A percentile compares a stretch with the other conserved stretches of the same genome.
Evolutionary conservation across 1,140 invertebrate genomes (phyloP).

Genomic region (Centruroides sculpturatus): DNA sequence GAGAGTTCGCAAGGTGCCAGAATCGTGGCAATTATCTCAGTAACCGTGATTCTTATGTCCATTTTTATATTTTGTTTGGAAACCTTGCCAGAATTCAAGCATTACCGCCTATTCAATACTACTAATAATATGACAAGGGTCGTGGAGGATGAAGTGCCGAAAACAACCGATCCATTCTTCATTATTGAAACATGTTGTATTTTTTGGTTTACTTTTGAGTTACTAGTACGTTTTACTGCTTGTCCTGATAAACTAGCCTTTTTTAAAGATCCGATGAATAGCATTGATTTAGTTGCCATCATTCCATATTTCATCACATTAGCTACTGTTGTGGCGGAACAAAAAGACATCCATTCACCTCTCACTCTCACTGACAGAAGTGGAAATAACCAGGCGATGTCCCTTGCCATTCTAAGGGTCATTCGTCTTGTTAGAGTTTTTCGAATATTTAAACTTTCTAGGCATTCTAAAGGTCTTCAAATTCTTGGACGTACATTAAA

Average conservation of each 20-base stretch:
- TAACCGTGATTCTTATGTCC: conserved; percentile 95
- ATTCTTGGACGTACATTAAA: conserved; percentile 96
- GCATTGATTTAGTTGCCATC: conserved; percentile 98
- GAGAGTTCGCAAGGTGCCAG: conserved; percentile 97
- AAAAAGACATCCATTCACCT: not conserved
- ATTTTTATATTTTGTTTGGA: conserved; percentile 99
- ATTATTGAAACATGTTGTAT: conserved; percentile 96
- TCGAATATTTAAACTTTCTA: conserved; percentile 95
- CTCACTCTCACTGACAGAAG: conserved; percentile 4
- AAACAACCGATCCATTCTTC: conserved; percentile 95
- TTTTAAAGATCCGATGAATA: conserved; percentile 98
- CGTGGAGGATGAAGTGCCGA: conserved; percentile 89
- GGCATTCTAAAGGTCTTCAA: conserved; percentile 94
- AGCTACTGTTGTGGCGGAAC: conserved; percentile 83
- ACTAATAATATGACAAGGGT: conserved; percentile 87
- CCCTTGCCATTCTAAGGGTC: conserved; percentile 89
- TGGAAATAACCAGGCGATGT: conserved; percentile 78
- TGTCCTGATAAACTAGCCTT: conserved; percentile 97
- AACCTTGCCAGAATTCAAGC: conserved; percentile 97
- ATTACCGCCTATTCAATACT: conserved; percentile 94
- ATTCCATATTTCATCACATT: conserved; percentile 99
- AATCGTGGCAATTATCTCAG: conserved; percentile 97
- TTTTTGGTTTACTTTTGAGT: conserved; percentile 97
- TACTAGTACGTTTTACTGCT: conserved; percentile 93
- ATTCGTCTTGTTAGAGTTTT: conserved; percentile 95